Base-by-base conservation (phyloP, 2,113 vertebrate species). In the Heterocephalus glaber region DNA sequence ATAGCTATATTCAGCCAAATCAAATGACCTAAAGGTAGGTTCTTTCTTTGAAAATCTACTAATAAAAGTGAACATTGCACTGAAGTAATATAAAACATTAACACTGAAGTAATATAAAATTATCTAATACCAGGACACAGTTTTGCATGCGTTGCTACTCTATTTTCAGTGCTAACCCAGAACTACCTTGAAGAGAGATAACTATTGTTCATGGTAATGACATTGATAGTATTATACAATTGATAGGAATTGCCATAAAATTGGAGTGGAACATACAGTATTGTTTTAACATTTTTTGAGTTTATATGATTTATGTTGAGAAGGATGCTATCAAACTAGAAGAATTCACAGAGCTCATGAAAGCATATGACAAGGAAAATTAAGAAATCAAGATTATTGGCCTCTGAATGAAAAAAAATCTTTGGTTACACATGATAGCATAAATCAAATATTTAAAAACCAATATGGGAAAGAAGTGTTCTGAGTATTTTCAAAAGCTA, bases 1-100 rank as follows among this genome's bases (percentile, higher is more conserved):
- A 10, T 54, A 28, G 65, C 33, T 66, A 11, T 63, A 77, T 13
- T 74, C 16, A 72, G 60, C 38, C 28, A 85, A 44, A 84, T 5
- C 0, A 54, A 66, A 60, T 60, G 13, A 85, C 81, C 41, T 86
- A 72, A 3, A 58, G 3, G 33, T 7, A 17, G 14, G 12, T 60
- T 83, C 41, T 66, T 95, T 96, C 49, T 92, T 77, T 7, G 74
- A 87, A 35, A 20, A 86, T 58, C 68, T 79, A 13, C 77, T 49
- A 60, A 76, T 70, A 70, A 7, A 88, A 28, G 14, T 60, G 41
- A 81, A 91, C 66, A 65, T 47, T 76, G 54, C 87, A 72, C 12
- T 60, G 61, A 84, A 74, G 49, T 24, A 74, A 35, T 89, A 47
- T 54, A 91, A 35, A 93, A 81, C n/a, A 90, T 88, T 70, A 86